Percentiles rank a stretch among this genome's conserved stretches.
phyloP scores from a whole-genome alignment of 2,797 vertebrate species.

The Meriones psammophilus region DNA sequence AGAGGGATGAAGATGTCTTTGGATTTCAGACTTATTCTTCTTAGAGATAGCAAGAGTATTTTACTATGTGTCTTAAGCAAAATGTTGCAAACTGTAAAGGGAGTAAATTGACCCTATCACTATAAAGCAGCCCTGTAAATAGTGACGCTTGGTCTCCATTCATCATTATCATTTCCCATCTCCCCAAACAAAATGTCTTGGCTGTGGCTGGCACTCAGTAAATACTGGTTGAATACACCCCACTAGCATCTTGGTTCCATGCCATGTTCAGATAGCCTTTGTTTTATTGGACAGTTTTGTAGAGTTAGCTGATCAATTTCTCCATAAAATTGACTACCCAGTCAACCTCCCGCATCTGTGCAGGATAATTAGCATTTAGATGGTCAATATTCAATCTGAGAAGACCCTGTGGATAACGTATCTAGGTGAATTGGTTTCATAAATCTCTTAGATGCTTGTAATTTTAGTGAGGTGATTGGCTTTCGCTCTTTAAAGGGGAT shows the following conservation, averaged over 20 bases:
- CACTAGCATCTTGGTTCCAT: neutral
- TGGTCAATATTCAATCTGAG: neutral
- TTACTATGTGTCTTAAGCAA: constrained; percentile 29
- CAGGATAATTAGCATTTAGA: constrained; percentile 6
- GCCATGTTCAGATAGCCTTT: neutral
- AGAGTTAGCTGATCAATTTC: neutral
- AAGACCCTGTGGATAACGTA: neutral
- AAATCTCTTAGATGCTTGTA: neutral
- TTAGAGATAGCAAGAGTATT: neutral
- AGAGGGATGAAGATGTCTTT: neutral
- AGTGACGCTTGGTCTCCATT: neutral
- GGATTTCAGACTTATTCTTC: constrained; percentile 38
- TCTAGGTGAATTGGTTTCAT: neutral
- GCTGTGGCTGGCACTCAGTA: neutral
- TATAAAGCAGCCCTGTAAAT: neutral
- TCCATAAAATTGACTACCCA: neutral
- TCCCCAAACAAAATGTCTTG: neutral
- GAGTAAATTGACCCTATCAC: neutral
- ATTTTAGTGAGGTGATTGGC: neutral
- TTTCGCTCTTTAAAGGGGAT: constrained; percentile 13
- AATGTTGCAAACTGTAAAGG: constrained; percentile 35
- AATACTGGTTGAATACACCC: neutral
- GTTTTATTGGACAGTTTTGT: constrained; percentile 13
- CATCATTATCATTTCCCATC: neutral
- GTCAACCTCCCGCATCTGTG: neutral